Base-by-base conservation (phyloP, 2,888 invertebrate genomes). In the Thalpophila matura region DNA sequence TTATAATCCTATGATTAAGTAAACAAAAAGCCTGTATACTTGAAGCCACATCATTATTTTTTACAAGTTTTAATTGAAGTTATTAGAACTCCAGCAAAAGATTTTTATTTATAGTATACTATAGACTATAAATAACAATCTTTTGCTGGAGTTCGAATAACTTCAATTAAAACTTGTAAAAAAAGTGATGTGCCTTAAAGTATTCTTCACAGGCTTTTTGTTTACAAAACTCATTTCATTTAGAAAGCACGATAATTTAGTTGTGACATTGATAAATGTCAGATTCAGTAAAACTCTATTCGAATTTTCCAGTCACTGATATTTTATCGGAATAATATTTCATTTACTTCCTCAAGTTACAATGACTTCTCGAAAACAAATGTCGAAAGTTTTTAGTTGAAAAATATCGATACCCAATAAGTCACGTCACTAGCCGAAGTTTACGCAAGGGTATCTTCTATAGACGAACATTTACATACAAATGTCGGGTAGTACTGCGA, bases 401-500 rank as follows among this genome's bases (percentile, higher is more conserved):
- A 71, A 74, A 62, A 49, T 70, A 56, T 71, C 70, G 71, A 71
- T 61, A 69, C 47, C 18, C 38, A 2, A 74, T 58, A 69, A 59
- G 33, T 63, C 45, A 37, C 74, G 33, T 35, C 81, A 57, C 77
- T 76, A 75, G 53, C 35, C 43, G 47, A 76, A 81, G 71, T 81
- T 76, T 74, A 67, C 70, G 64, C 68, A 74, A 68, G 69, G 78
- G 63, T 77, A 68, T 79, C 62, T 80, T 57, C 73, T 70, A 68
- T 70, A 74, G 70, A 60, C 50, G 54, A 38, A 56, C 74, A 83
- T 85, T 85, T 80, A 77, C 84, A 85, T 85, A 81, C 74, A 80
- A 85, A 85, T 80, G 79, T 83, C 61, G 76, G 73, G 73, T 81
- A 79, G 71, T 75, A 76, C 80, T 84, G 84, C 60, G 74, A 77